Evolutionary conservation across 2,113 vertebrate species (phyloP), one percentile per base, ranked within the genome.

Genomic region (Pseudonaja textilis): DNA sequence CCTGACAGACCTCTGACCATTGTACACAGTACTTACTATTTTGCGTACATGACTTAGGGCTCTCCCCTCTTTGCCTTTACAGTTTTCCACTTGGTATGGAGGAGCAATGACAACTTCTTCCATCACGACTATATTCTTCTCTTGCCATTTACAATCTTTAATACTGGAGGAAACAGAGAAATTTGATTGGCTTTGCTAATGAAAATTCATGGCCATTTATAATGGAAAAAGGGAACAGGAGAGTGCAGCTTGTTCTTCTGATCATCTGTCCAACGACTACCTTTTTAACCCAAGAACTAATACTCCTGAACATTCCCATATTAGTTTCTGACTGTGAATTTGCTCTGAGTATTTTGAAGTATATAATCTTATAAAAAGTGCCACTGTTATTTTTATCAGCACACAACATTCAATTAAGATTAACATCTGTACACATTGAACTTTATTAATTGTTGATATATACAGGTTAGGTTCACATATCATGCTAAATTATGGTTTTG

Each of bases 91-190:
- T 97, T 99, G 99, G 97, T 99, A 99, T 16, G 99, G 99, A 96
- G 99, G 99, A 90, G 99, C 98, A 96, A 99, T 99, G 95, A 99
- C 97, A 86, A 99, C 99, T 94, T 99, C 99, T 96, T 99, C 99
- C 99, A 99, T 99, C 98, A 99, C 99, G 92, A 99, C 98, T 91
- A 99, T 99, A 98, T 99, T 99, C 98, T 99, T 99, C 98, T 99
- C 99, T 98, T 99, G 99, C 99, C 99, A 99, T 98, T 99, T 99
- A 98, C 99, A 99, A 98, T 99, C 99, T 98, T 99, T 99, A 98
- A 99, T 99, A 98, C 99, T 99, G 97, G 74, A 93, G 93, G 93
- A 93, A 95, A 86, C 45, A 86, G 81, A 85, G 81, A 85, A 42
- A 8, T 3, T 42, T 42, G 20, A 42, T 42, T 85, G 81, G 81